Base-by-base conservation (phyloP, 2,888 invertebrate species). In the Drosophila basisetae region DNA sequence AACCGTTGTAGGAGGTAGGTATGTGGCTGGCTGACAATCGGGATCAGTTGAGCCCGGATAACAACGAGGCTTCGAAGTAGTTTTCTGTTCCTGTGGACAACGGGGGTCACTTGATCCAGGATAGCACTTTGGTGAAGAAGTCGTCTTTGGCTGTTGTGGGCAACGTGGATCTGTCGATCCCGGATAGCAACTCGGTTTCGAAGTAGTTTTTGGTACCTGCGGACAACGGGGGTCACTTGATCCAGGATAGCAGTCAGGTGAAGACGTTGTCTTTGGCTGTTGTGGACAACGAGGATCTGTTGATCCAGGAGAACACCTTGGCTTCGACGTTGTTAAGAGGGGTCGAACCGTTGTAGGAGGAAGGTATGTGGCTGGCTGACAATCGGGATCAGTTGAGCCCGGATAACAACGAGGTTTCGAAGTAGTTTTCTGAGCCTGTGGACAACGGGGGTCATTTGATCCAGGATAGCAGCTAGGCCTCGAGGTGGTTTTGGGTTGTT, bases 331-430 rank as follows among this genome's bases (percentile, higher is more conserved):
- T 9, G 9, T 30, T 30, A 6, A 5, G 7, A 1, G 25, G 25
- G 43, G 37, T 25, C 53, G 43, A 35, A 18, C 47, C 0, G 55
- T 58, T 35, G 50, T 55, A 18, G 64, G 64, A n/a, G 64, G 64
- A 0, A 64, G 4, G 13, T 64, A 55, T 6, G 64, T 64, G 3
- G 55, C 30, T 11, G 55, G 56, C 4, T 49, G 62, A 10, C 76
- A 73, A 16, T 50, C 66, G 2, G 68, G 72, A 69, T 94, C 93
- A 0, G 72, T 89, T 16, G 91, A 91, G 0, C 94, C 94, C 1
- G 81, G 73, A 55, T 52, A 76, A n/a, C 80, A 82, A 0, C 25
- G 16, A 4, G 66, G 66, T 13, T 4, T 37, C 2, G 35, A 0
- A 2, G 58, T 68, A 7, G 73, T 59, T 9, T 22, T 63, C 0